Base-by-base conservation (phyloP, 2,797 vertebrate genomes). In the Apodemus agrarius region DNA sequence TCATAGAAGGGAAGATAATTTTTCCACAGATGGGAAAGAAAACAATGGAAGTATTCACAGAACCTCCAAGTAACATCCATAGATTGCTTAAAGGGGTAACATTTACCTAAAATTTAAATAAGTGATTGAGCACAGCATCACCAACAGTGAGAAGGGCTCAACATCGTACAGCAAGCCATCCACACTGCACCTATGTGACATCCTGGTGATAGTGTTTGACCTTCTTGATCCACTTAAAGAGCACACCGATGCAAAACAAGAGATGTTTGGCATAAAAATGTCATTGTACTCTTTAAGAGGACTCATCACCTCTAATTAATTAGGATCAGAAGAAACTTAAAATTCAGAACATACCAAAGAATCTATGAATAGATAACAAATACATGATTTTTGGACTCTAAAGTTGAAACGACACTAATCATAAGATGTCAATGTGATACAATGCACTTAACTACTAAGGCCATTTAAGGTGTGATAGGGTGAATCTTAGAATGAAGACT, bases 1-100 rank as follows among this genome's bases (percentile, higher is more conserved):
- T 22, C 52, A 63, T 17, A 13, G 13, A 57, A 8, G 24, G 87
- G 13, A 90, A 67, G 0, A 76, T 43, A 26, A 91, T 46, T 96
- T 89, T 90, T 29, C 24, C 82, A 94, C 24, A 79, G 0, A 75
- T 40, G 16, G 16, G 84, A 54, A 79, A 81, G 17, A 92, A 96
- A 86, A 65, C 81, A 63, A 93, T 90, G 82, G 80, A 59, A 31
- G 10, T 80, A 76, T 65, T 91, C 65, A 95, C 37, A 26, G 52
- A 24, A 24, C 31, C 17, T 85, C n/a, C 34, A 85, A 91, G 22
- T 65, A 82, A 29, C 34, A 90, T 4, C 52, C 49, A 82, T 17
- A 46, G 21, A 57, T 88, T 65, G 76, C 40, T 81, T 90, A 49
- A 83, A 26, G 24, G 1, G 6, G 2, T 26, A 63, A 67, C 8